phyloP scores from a whole-genome alignment of 1,140 invertebrate species.

The Solen grandis region DNA sequence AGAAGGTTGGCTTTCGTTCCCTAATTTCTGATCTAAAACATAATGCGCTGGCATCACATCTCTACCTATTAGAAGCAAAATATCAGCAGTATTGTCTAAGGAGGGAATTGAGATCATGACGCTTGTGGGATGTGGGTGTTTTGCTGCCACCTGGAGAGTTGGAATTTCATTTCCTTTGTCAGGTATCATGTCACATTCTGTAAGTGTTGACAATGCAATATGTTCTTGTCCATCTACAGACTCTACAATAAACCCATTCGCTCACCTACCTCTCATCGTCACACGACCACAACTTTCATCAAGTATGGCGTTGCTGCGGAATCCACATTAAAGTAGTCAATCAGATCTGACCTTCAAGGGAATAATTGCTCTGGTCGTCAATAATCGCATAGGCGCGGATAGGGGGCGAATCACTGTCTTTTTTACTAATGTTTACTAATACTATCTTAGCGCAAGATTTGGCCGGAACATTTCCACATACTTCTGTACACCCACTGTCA shows the following conservation, averaged over 20 bases:
- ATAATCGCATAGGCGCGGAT: conserved; percentile 27
- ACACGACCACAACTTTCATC: conserved; percentile 1
- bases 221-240: neutral
- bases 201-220: conserved; percentile 8
- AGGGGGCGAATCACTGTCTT: too few relatives aligned
- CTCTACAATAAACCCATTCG: conserved; percentile 4
- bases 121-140: neutral
- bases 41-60: conserved; percentile 49
- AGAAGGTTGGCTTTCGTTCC: conserved; percentile 34
- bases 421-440: conserved; percentile 4
- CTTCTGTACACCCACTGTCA: neutral
- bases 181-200: conserved; percentile 34
- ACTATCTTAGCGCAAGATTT: conserved; percentile 51
- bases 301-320: neutral
- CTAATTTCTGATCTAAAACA: conserved; percentile 50
- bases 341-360: neutral
- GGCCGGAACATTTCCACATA: neutral
- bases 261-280: conserved; percentile 3
- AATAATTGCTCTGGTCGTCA: conserved; percentile 44
- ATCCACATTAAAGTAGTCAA: conserved; percentile 21
- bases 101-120: neutral
- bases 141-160: neutral
- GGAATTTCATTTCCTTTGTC: conserved; percentile 38
- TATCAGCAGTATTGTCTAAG: neutral
- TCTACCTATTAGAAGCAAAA: conserved; percentile 47